Conservation (phyloP, 1,140 invertebrate genomes). For the Drosophila sp. region DNA sequence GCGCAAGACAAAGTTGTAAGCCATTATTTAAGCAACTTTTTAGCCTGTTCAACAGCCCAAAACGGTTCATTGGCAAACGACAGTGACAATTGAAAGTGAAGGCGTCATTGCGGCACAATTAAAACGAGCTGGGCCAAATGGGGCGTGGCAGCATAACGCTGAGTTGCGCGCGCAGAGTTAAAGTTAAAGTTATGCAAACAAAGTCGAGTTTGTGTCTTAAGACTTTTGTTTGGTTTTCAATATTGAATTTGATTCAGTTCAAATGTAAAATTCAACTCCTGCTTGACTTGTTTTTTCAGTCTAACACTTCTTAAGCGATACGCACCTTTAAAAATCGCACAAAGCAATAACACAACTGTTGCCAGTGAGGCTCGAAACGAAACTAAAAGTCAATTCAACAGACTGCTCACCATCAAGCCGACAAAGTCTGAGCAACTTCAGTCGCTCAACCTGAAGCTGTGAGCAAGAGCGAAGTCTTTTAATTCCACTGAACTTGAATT, state of each 20-base stretch:
- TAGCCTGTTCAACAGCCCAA: slow-evolving; percentile 20
- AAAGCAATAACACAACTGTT: slow-evolving; percentile 53
- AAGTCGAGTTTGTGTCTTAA: slow-evolving; percentile 61
- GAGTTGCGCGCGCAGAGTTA: not conserved
- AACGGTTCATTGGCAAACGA: slow-evolving; percentile 10
- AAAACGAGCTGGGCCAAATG: not conserved
- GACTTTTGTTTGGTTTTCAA: slow-evolving; percentile 62
- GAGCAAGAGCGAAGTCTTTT: slow-evolving; percentile 16
- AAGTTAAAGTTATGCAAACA: slow-evolving; percentile 25
- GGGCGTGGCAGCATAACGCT: slow-evolving; percentile 21
- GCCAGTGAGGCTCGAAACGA: slow-evolving; percentile 62
- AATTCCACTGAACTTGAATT: slow-evolving; percentile 76
- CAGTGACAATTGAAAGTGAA: slow-evolving; percentile 44
- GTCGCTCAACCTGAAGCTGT: slow-evolving; percentile 21
- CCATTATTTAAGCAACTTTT: slow-evolving; percentile 45
- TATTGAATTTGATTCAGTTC: slow-evolving; percentile 15
- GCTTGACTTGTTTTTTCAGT: slow-evolving; percentile 34
- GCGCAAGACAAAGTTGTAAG: slow-evolving; percentile 11
- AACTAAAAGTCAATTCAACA: slow-evolving; percentile 72
- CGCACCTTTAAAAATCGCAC: slow-evolving; percentile 20
- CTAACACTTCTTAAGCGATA: slow-evolving; percentile 36
- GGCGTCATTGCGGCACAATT: slow-evolving; percentile 29
- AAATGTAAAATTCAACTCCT: slow-evolving; percentile 43
- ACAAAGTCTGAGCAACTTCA: slow-evolving; percentile 10
- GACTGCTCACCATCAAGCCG: slow-evolving; percentile 8